Base-by-base conservation (phyloP, 1,140 invertebrate genomes). In the Coboldia fuscipes region DNA sequence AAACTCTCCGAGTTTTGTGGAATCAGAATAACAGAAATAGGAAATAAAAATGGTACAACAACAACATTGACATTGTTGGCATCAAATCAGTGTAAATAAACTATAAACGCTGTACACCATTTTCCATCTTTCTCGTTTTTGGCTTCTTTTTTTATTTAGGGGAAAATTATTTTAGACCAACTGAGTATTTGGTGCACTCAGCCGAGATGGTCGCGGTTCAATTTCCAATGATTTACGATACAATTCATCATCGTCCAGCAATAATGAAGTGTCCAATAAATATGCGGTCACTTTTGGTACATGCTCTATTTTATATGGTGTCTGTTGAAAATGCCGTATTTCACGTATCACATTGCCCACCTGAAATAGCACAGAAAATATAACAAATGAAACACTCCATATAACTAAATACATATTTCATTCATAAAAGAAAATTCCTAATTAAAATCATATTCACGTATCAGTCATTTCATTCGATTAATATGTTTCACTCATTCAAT, bases 301-400 rank as follows among this genome's bases (percentile, higher is more conserved):
- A 39, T 78, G 65, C 45, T 86, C 79, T 37, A 92, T 90, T 57
- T 84, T 88, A 51, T 92, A 93, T 1, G 81, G 76, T 4, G 82
- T 89, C 54, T 90, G 82, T 50, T 93, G 88, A 53, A 85, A 90
- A 42, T 86, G 78, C 27, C 81, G 65, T 39, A 92, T 88, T 60
- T 93, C 88, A 36, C 84, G 62, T 39, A 93, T 92, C 2, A 92
- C 84, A 49, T 92, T 84, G 20, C 86, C 84, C 51, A 92, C 82
- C 85, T 90, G 55, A 18, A 68, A 67, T 37, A 32, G 45, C 36
- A 38, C 31, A 38, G 35, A 37, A 24, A 31, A 35, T 29, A 16
- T 8, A 34, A 27, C 35, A n/a, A n/a, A n/a, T n/a, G n/a, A n/a
- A n/a, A n/a, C n/a, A n/a, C n/a, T n/a, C n/a, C n/a, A n/a, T n/a